Percentiles rank a stretch among this genome's conserved stretches.
Conservation (phyloP, 1,140 invertebrate species). For the Drosophila jambulina region DNA sequence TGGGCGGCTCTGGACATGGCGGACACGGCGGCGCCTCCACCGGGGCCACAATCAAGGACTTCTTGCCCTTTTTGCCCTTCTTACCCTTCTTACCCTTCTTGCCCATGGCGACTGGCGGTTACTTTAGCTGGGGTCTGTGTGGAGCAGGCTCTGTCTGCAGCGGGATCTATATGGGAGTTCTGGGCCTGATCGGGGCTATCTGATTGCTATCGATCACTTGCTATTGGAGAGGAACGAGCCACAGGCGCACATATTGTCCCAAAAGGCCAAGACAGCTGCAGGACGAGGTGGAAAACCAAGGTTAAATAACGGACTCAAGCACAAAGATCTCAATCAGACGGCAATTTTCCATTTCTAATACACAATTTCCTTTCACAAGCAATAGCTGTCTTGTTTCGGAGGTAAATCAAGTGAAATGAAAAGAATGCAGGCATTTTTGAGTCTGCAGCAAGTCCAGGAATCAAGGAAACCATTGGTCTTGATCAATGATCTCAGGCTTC, state of each 20-base stretch:
- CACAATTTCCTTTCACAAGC: background rate
- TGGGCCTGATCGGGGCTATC: background rate
- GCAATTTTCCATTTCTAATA: no score
- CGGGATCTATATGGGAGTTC: background rate
- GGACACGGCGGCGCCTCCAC: slow-evolving; percentile 49
- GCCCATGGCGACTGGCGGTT: background rate
- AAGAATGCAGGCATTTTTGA: no score
- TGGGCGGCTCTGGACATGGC: slow-evolving; percentile 60
- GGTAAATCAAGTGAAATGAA: no score
- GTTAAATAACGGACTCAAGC: background rate
- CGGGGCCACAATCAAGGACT: slow-evolving; percentile 6
- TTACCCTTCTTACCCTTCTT: slow-evolving; percentile 42
- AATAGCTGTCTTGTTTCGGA: background rate
- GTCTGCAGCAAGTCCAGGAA: background rate
- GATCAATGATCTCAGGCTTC: background rate
- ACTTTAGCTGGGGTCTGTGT: background rate
- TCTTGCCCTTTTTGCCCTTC: slow-evolving; percentile 39
- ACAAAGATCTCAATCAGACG: background rate
- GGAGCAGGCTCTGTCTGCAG: no score
- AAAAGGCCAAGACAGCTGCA: background rate
- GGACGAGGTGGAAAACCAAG: background rate
- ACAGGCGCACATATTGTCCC: slow-evolving; percentile 16
- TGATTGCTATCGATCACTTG: slow-evolving; percentile 9
- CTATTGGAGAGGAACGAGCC: background rate
- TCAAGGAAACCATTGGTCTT: background rate